These are phyloP conservation scores for Trachelus iudaicus DNA, from an alignment of 2,888 invertebrate species.

Conservation along the genomic window DNA sequence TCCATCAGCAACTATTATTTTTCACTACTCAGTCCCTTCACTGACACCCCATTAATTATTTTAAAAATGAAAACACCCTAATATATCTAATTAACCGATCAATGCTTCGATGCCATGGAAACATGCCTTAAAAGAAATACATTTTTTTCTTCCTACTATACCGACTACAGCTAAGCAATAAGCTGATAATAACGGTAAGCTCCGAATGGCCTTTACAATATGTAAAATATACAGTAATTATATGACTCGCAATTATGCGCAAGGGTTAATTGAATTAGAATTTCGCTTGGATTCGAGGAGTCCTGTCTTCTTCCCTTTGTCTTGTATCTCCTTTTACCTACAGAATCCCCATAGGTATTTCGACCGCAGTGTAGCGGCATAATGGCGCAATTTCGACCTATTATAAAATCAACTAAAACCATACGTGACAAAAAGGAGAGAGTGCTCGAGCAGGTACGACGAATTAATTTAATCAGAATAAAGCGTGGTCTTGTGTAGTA, in stretches of 20 bases:
- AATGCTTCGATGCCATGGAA: too few species aligned
- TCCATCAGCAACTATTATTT: background rate
- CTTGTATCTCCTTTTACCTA: slow-evolving; percentile 24
- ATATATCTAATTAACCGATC: too few species aligned
- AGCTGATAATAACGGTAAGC: background rate
- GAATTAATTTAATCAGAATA: slow-evolving; percentile 48
- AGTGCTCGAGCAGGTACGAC: slow-evolving; percentile 25
- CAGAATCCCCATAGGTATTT: slow-evolving; percentile 20
- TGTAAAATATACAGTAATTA: slow-evolving; percentile 51
- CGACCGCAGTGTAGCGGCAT: slow-evolving; percentile 25
- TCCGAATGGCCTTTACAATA: slow-evolving; percentile 2
- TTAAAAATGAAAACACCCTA: background rate
- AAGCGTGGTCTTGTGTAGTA: slow-evolving; percentile 32
- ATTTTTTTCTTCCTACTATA: too few species aligned
- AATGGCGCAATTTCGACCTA: slow-evolving; percentile 47
- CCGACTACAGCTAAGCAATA: background rate
- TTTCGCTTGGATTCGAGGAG: slow-evolving; percentile 42
- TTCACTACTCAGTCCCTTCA: background rate
- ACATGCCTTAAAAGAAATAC: too few species aligned
- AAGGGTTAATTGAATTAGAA: slow-evolving; percentile 58
- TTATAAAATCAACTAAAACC: slow-evolving; percentile 57
- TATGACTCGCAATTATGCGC: slow-evolving; percentile 51
- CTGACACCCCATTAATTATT: background rate
- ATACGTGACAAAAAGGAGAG: slow-evolving; percentile 51
- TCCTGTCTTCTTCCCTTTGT: slow-evolving; percentile 6